Evolutionary conservation across 2,888 invertebrate genomes (phyloP), one percentile per base, ranked within the genome.

Genomic region (Scotopteryx bipunctaria): DNA sequence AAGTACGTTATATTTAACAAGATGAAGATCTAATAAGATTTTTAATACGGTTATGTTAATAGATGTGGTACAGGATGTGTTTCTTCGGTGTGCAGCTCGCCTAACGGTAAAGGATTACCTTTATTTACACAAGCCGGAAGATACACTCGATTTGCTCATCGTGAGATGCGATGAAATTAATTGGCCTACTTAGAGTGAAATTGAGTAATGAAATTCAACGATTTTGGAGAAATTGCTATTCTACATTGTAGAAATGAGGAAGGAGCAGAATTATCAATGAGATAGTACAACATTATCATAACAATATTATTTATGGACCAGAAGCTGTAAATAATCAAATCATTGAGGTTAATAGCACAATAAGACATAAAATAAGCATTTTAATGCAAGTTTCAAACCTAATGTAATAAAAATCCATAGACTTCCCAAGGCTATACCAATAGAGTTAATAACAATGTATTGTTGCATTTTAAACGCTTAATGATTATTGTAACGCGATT

Each of bases 21-120:
- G n/a, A n/a, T n/a, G n/a, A n/a, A n/a, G n/a, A n/a, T n/a, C n/a
- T n/a, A n/a, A n/a, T n/a, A n/a, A n/a, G n/a, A n/a, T n/a, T n/a
- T n/a, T n/a, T n/a, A n/a, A n/a, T n/a, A n/a, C n/a, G n/a, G n/a
- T n/a, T n/a, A n/a, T n/a, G n/a, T n/a, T n/a, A n/a, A n/a, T 16
- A n/a, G 16, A 9, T 17, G 4, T 11, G 11, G 5, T 9, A n/a
- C 33, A 9, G 33, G n/a, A 2, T 14, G 11, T 35, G 25, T 21
- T 29, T 35, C 29, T 49, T 42, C 31, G 5, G 15, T n/a, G 37
- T 42, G 49, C 42, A 37, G 8, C 15, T 14, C 2, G 14, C 19
- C 5, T 50, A 46, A 57, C 57, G 50, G 57, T 41, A 9, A 41
- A 41, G 41, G 42, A 55, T 57, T 49, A 38, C 16, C 41, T 37